Base-by-base conservation (phyloP, 1,140 invertebrate species). In the Bombus waltoni region DNA sequence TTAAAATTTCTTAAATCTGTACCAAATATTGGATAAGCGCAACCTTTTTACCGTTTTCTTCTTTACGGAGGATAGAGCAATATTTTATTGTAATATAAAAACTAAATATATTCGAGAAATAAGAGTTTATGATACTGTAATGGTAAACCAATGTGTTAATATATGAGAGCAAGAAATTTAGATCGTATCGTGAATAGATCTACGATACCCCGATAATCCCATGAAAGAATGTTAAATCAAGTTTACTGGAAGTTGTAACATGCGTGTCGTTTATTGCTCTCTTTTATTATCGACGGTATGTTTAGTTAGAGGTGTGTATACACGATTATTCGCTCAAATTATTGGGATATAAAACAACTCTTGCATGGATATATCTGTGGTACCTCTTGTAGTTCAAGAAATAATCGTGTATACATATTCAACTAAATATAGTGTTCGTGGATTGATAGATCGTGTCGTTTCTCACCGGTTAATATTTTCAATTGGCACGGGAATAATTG, bases 121-220 rank as follows among this genome's bases (percentile, higher is more conserved):
- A 65, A 42, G 9, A 44, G 53, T 83, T 13, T 18, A 40, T 44
- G 25, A 47, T 28, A 47, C 47, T 10, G 6, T 65, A 59, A 18
- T 42, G 47, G 25, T 44, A 47, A 47, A 2, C 40, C 40, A 38
- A 32, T 72, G 28, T 59, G 40, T 78, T 47, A 53, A 53, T 44
- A 59, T 35, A 42, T 44, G 40, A 38, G 42, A 44, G 84, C 70
- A 47, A 35, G 65, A 80, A 86, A 73, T 82, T 79, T 42, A 38
- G 77, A 75, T 89, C 38, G 57, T 80, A 57, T 86, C 89, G 87
- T 92, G 78, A 87, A 83, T 88, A 89, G 90, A 93, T 93, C 93
- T 92, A 86, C 92, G 88, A 93, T 91, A 93, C 84, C 85, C 90
- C 92, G 94, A 90, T 91, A 91, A 93, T 89, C 80, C 66, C 72